Evolutionary conservation across 2,113 vertebrate genomes (phyloP).

Genomic region (Petroica traversi): DNA sequence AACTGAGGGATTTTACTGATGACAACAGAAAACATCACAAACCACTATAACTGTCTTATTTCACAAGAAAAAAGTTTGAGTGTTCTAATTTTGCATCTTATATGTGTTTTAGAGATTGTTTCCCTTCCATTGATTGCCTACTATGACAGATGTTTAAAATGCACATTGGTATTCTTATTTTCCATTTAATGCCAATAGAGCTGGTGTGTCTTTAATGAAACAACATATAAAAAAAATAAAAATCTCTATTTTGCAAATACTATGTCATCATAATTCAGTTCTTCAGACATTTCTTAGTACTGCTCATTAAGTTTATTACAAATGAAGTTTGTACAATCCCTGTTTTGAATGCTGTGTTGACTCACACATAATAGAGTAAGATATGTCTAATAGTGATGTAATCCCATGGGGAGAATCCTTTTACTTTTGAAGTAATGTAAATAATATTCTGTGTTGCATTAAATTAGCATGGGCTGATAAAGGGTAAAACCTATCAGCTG

Average conservation of each 20-base stretch:
- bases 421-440: constrained; percentile 12
- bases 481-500: neutral
- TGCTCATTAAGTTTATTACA: constrained; percentile 40
- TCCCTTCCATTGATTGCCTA: neutral
- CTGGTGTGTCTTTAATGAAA: neutral
- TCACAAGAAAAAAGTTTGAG: neutral
- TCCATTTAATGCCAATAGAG: neutral
- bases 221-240: neutral
- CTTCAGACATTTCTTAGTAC: constrained; percentile 13
- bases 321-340: constrained; percentile 1
- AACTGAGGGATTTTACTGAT: neutral
- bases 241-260: neutral
- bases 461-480: constrained; percentile 39
- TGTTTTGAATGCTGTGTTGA: neutral
- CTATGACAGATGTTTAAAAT: constrained; percentile 24
- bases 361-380: neutral
- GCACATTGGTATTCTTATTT: neutral
- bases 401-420: neutral
- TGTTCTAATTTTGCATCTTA: neutral
- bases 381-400: constrained; percentile 11
- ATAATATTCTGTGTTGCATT: constrained; percentile 37
- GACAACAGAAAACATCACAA: neutral
- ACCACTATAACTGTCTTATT: neutral
- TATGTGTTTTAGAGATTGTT: neutral
- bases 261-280: constrained; percentile 13